Evolutionary conservation across 2,797 vertebrate genomes (phyloP).

Genomic region (Poeciliopsis paucimaculata): DNA sequence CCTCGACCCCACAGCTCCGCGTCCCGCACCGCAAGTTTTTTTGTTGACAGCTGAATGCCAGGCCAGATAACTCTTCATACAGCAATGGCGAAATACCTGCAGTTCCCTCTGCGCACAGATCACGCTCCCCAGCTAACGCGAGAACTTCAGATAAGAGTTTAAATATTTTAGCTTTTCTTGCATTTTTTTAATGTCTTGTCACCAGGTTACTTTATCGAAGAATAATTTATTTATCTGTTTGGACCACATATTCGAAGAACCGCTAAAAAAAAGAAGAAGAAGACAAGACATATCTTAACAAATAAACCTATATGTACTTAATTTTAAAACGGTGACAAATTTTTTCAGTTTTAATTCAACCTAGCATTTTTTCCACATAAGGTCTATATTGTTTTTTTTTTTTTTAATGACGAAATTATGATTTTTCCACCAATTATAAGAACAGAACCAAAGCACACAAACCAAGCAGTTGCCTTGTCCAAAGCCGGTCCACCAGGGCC

Average conservation of each 20-base stretch:
- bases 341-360: background rate
- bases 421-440: background rate
- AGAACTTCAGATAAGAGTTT: slow-evolving; percentile 27
- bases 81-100: slow-evolving; percentile 90
- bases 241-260: background rate
- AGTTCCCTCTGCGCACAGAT: slow-evolving; percentile 88
- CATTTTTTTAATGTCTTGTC: background rate
- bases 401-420: background rate
- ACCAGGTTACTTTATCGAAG: background rate
- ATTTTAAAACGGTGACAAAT: background rate
- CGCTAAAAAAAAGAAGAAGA: background rate
- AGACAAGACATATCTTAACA: background rate
- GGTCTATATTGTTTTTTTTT: background rate
- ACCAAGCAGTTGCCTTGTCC: background rate
- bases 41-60: slow-evolving; percentile 84
- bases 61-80: slow-evolving; percentile 66
- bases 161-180: background rate
- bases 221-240: background rate
- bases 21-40: slow-evolving; percentile 74
- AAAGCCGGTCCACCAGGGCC: too few relatives aligned
- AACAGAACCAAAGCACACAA: background rate
- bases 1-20: slow-evolving; percentile 74
- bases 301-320: background rate
- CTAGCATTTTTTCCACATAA: background rate
- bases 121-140: slow-evolving; percentile 74